These are phyloP conservation scores for Menidia beryllina DNA, from an alignment of 2,113 vertebrate species.

Conservation along the genomic window DNA sequence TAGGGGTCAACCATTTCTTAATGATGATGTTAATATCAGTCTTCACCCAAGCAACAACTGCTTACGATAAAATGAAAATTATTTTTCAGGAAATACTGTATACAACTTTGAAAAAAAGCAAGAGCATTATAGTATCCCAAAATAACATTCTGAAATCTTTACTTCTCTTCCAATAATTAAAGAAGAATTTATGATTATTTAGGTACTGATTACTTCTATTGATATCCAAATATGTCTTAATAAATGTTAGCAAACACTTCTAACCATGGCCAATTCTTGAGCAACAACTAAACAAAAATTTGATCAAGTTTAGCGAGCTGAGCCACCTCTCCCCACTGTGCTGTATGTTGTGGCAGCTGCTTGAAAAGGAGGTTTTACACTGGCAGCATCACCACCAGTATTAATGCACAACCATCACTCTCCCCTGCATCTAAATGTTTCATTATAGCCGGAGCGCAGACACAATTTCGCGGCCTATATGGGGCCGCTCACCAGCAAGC, in stretches of 20 bases:
- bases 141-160: no score
- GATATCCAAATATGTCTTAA: conserved; percentile 20
- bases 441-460: conserved; percentile 79
- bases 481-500: conserved; percentile 69
- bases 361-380: conserved; percentile 26
- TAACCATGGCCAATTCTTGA: conserved; percentile 17
- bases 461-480: conserved; percentile 81
- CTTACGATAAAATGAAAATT: no score
- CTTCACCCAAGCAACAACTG: no score
- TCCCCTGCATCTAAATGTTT: conserved; percentile 83
- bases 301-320: conserved; percentile 30
- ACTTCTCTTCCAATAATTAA: no score
- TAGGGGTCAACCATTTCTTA: no score
- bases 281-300: not conserved
- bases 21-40: no score
- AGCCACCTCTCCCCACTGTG: conserved; percentile 34
- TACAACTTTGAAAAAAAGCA: no score
- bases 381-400: conserved; percentile 62
- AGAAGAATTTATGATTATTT: no score
- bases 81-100: no score
- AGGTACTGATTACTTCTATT: not conserved
- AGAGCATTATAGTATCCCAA: no score
- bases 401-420: conserved; percentile 78
- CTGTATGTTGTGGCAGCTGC: conserved; percentile 38
- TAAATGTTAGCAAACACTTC: conserved; percentile 21